A percentile compares a stretch with the other conserved stretches of the same genome.
phyloP scores from a whole-genome alignment of 2,113 vertebrate species.

The Atlantisia rogersi region DNA sequence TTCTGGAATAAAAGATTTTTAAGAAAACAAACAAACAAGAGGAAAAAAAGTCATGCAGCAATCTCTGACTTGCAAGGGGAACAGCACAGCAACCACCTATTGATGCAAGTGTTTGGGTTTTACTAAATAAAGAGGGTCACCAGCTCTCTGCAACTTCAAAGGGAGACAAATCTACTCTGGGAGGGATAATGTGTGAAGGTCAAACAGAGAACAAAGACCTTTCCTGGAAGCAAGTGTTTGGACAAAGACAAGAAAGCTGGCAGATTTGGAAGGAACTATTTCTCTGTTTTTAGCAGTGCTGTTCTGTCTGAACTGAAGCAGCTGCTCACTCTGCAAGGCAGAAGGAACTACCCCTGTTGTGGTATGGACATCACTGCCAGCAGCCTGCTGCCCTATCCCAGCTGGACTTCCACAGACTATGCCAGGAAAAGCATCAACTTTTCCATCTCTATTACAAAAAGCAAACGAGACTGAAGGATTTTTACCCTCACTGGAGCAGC shows the following conservation, averaged over 20 bases:
- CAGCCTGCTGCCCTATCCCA: background rate
- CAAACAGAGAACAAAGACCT: background rate
- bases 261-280: background rate
- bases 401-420: background rate
- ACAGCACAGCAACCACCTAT: accelerated
- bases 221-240: background rate
- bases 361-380: accelerated
- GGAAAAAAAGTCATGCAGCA: slow-evolving; percentile 32
- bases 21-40: background rate
- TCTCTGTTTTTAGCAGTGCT: background rate
- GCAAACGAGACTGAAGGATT: background rate
- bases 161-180: background rate
- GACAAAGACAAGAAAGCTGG: background rate
- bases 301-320: background rate
- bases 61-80: background rate
- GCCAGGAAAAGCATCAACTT: background rate
- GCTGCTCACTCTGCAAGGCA: background rate
- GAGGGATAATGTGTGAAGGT: background rate
- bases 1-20: slow-evolving; percentile 74
- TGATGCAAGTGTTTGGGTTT: too few species aligned
- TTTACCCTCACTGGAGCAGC: background rate
- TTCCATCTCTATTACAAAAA: background rate
- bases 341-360: background rate
- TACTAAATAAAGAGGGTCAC: background rate
- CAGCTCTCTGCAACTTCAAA: background rate